Evolutionary conservation across 2,888 invertebrate species (phyloP).

Genomic region (Lithophane socia): DNA sequence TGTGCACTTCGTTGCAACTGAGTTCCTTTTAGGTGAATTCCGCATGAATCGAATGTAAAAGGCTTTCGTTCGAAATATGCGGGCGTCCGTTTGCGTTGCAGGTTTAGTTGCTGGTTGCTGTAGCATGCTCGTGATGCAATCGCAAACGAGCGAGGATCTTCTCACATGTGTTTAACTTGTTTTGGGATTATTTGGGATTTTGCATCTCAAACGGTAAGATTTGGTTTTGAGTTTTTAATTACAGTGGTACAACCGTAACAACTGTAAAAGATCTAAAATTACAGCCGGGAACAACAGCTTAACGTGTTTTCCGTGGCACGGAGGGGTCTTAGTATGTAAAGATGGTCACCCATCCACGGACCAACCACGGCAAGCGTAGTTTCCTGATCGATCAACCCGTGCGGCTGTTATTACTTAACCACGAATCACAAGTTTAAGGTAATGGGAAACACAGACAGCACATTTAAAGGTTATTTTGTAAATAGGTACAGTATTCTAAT

Average conservation of each 20-base stretch:
- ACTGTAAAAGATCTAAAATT: too few relatives aligned
- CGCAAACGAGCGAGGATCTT: slow-evolving; percentile 36
- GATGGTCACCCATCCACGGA: too few relatives aligned
- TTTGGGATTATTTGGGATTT: slow-evolving; percentile 1
- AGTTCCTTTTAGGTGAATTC: slow-evolving; percentile 77
- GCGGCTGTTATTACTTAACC: too few relatives aligned
- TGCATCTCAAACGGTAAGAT: not conserved
- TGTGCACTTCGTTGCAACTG: slow-evolving; percentile 78
- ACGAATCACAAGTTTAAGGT: too few relatives aligned
- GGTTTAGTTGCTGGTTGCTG: slow-evolving; percentile 31
- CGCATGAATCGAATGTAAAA: slow-evolving; percentile 78
- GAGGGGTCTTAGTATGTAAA: too few relatives aligned
- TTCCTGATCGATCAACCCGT: too few relatives aligned
- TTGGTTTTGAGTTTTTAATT: not conserved
- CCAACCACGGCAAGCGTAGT: too few relatives aligned
- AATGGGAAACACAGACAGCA: not conserved
- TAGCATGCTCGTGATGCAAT: slow-evolving; percentile 34
- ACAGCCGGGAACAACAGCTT: too few relatives aligned
- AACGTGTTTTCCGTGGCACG: too few relatives aligned
- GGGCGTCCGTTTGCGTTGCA: slow-evolving; percentile 71
- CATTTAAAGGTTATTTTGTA: slow-evolving; percentile 2
- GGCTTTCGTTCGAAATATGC: slow-evolving; percentile 76
- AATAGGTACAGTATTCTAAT: slow-evolving; percentile 5
- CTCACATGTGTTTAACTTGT: slow-evolving; percentile 23
- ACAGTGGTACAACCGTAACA: not conserved